Evolutionary conservation across 2,888 invertebrate species (phyloP), one percentile per base, ranked within the genome.

Genomic region (Mimumesa dahlbomi): DNA sequence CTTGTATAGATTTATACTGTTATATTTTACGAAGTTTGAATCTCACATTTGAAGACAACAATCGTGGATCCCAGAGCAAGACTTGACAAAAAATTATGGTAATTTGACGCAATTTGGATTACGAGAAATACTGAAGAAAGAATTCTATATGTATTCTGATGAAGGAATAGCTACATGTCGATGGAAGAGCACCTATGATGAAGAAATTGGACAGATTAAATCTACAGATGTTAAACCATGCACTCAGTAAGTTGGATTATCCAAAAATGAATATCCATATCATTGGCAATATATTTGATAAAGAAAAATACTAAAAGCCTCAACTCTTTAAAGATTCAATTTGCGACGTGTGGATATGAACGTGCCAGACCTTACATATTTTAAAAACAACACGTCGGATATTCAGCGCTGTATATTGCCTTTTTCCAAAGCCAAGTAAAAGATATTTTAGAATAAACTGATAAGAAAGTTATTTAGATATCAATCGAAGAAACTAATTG

Each of bases 81-180:
- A 83, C 64, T 25, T 80, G 19, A 65, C 73, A 6, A 62, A 68
- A 42, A 73, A 65, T 65, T 82, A 70, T 53, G 82, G 83, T 16
- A 77, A 75, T 65, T 62, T 77, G 34, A 80, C 81, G 7, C 63
- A 79, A 50, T 81, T 78, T 46, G 81, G 81, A 25, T 73, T 81
- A 40, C 66, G 31, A 42, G 73, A 81, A 3, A 38, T 13, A 11
- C n/a, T 75, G 34, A 11, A 46, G 16, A 2, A 25, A 22, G 56
- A 62, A 7, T 18, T 62, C 22, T 3, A 54, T 0, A 49, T 18
- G n/a, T 38, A 16, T 43, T 74, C 73, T 2, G 9, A 36, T 2
- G 57, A 74, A 22, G 69, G 63, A 21, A 50, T 69, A 42, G 48
- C 54, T 0, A 53, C 25, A 18, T 43, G 54, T 19, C 31, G 58